These are phyloP conservation scores for Copidosoma floridanum DNA, from an alignment of 1,140 invertebrate genomes.

Conservation along the genomic window DNA sequence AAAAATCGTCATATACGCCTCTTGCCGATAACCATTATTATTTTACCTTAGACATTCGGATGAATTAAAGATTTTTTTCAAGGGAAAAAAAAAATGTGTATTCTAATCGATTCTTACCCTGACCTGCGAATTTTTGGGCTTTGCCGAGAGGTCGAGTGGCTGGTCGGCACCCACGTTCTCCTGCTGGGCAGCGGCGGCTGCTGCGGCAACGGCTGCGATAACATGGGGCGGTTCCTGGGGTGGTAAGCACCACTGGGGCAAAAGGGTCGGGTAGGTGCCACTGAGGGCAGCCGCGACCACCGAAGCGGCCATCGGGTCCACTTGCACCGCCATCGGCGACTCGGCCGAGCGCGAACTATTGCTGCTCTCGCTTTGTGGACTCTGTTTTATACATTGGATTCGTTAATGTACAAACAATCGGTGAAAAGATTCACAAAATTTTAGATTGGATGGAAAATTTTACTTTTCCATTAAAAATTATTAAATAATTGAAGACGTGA, in stretches of 20 bases:
- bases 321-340: slow-evolving; percentile 57
- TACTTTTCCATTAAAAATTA: no score
- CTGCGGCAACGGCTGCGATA: slow-evolving; percentile 55
- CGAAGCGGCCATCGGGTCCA: slow-evolving; percentile 62
- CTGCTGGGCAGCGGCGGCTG: slow-evolving; percentile 53
- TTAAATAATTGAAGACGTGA: no score
- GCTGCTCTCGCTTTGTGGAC: slow-evolving; percentile 56
- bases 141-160: slow-evolving; percentile 77
- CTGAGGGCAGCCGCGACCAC: slow-evolving; percentile 65
- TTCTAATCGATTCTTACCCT: no score
- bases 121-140: slow-evolving; percentile 60
- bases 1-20: no score
- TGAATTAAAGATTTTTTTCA: no score
- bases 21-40: no score
- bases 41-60: no score
- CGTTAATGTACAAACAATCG: neutral
- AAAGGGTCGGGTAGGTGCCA: slow-evolving; percentile 56
- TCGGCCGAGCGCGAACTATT: slow-evolving; percentile 56
- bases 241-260: slow-evolving; percentile 61
- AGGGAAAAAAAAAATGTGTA: no score
- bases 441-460: no score
- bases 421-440: no score
- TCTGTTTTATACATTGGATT: slow-evolving; percentile 35
- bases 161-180: slow-evolving; percentile 57
- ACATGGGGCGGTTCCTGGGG: slow-evolving; percentile 53